Evolutionary conservation across 1,140 invertebrate genomes (phyloP).

Genomic region (Papilio glaucus): DNA sequence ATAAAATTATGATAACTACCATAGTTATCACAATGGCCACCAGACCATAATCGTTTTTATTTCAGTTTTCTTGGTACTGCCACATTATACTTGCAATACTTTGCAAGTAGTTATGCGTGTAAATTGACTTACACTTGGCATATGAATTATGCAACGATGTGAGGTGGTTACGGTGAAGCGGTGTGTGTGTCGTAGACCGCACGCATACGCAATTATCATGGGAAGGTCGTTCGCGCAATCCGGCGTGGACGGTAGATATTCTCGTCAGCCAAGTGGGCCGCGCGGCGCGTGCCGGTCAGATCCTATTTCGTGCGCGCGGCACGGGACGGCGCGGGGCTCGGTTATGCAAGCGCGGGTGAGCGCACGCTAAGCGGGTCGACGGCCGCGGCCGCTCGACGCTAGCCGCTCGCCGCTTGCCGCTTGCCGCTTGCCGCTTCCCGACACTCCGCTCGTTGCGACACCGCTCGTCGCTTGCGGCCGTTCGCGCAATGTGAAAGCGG

Average conservation of each 20-base stretch:
- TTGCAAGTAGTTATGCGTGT: conserved; percentile 8
- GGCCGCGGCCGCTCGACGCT: conserved; percentile 67
- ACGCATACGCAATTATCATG: conserved; percentile 65
- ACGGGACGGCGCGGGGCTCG: conserved; percentile 58
- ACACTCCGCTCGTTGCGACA: conserved; percentile 53
- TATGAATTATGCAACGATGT: conserved; percentile 36
- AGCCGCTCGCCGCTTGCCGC: conserved; percentile 65
- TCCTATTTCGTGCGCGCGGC: conserved; percentile 42
- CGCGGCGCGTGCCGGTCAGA: conserved; percentile 54
- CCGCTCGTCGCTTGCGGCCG: conserved; percentile 18
- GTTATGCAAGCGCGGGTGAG: conserved; percentile 83
- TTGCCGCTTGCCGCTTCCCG: conserved; percentile 66
- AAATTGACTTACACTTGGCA: conserved; percentile 35
- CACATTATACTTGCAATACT: no score
- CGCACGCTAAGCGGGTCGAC: conserved; percentile 79
- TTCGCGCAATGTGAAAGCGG: conserved; percentile 75
- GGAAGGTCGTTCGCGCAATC: conserved; percentile 69
- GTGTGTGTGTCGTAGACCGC: conserved; percentile 43
- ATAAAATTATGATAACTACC: no score
- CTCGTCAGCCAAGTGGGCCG: conserved; percentile 67
- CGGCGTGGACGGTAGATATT: conserved; percentile 42
- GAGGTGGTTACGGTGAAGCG: conserved; percentile 23
- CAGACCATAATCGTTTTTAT: not conserved
- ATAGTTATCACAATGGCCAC: no score
- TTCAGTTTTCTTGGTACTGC: not conserved